Percentiles rank a stretch among this genome's conserved stretches.
phyloP scores from a whole-genome alignment of 2,888 invertebrate genomes.

The Machimus atricapillus region DNA sequence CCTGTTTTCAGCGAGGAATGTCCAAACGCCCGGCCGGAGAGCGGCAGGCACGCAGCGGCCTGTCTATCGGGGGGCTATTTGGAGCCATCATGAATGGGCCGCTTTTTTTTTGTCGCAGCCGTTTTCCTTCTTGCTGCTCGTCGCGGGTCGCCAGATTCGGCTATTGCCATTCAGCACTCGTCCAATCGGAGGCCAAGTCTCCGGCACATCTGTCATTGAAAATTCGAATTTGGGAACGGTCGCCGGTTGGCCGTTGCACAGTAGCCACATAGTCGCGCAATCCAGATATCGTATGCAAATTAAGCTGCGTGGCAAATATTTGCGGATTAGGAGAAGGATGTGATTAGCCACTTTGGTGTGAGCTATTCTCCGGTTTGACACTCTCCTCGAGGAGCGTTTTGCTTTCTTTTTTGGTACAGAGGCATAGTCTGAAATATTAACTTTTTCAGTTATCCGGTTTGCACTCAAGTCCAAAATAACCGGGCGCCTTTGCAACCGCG shows the following conservation, averaged over 20 bases:
- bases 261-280: not conserved
- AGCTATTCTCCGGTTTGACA: not conserved
- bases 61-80: conserved; percentile 18
- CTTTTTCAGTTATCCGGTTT: not conserved
- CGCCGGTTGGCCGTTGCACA: not conserved
- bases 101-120: conserved; percentile 9
- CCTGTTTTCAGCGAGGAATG: conserved; percentile 38
- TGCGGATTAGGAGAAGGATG: conserved; percentile 6
- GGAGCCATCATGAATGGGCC: conserved; percentile 38
- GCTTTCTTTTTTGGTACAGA: not conserved
- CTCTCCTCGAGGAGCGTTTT: not conserved
- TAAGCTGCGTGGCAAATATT: not conserved
- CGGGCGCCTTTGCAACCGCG: no score
- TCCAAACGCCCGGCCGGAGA: conserved; percentile 6
- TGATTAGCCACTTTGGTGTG: not conserved
- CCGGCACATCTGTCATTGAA: conserved; percentile 1
- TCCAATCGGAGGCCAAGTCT: conserved; percentile 34
- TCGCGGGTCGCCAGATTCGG: not conserved
- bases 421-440: not conserved
- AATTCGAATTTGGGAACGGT: not conserved
- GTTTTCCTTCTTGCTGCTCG: not conserved
- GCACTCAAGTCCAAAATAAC: not conserved
- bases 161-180: conserved; percentile 30
- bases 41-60: not conserved
- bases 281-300: conserved; percentile 23